Percentiles rank a stretch among this genome's conserved stretches.
Evolutionary conservation across 2,113 vertebrate genomes (phyloP).

Genomic region (Colistium nudipinnis): DNA sequence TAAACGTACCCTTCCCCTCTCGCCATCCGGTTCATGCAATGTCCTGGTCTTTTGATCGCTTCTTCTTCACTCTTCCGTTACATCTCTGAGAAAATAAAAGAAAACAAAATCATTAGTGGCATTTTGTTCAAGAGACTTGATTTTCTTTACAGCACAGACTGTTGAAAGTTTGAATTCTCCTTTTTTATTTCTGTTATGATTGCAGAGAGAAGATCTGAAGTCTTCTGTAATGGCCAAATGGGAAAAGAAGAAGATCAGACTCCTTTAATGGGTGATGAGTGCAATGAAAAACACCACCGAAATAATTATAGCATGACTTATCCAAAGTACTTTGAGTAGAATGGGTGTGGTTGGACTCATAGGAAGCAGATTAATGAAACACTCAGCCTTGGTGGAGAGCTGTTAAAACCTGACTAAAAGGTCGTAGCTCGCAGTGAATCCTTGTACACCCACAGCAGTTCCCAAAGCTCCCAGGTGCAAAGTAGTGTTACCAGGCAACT

Average conservation of each 20-base stretch:
- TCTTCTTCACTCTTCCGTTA: constrained; percentile 29
- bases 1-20: constrained; percentile 41
- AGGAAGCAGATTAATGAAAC: constrained; percentile 39
- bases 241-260: neutral
- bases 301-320: neutral
- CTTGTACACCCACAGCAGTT: constrained; percentile 51
- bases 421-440: constrained; percentile 53
- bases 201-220: no score
- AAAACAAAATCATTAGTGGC: neutral
- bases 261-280: neutral
- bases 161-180: no score
- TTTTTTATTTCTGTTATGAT: no score
- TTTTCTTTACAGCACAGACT: no score
- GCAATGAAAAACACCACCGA: neutral
- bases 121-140: no score
- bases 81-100: constrained; percentile 34
- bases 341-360: constrained; percentile 18
- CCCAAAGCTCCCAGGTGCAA: constrained; percentile 49
- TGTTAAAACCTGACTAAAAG: constrained; percentile 47
- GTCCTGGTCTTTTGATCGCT: constrained; percentile 9
- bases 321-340: constrained; percentile 6
- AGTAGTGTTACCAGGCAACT: constrained; percentile 65
- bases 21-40: constrained; percentile 35
- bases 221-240: no score
- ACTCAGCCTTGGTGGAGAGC: constrained; percentile 46